Evolutionary conservation across 2,888 invertebrate genomes (phyloP).

Genomic region (Oegoconia quadripuncta): DNA sequence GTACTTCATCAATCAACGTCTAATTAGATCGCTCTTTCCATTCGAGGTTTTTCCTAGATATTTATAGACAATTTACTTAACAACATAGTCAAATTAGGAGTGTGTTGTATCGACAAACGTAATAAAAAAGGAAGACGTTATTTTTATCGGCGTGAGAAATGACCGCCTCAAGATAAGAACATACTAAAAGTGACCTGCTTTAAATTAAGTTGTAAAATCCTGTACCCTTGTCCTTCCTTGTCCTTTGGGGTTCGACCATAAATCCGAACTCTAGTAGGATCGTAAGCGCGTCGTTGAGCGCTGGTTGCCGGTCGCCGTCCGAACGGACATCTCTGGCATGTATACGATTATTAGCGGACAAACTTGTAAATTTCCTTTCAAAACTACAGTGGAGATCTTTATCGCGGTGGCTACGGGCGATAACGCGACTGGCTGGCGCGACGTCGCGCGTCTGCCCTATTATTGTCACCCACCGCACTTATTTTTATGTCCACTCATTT

Average conservation of each 20-base stretch:
- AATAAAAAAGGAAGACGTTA: conserved; percentile 10
- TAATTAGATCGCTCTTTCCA: conserved; percentile 18
- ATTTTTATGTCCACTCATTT: conserved; percentile 54
- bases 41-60: conserved; percentile 12
- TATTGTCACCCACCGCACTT: conserved; percentile 50
- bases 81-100: conserved; percentile 2
- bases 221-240: conserved; percentile 39
- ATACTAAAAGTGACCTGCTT: conserved; percentile 46
- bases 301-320: conserved; percentile 33
- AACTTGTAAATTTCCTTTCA: conserved; percentile 64
- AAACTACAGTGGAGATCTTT: conserved; percentile 63
- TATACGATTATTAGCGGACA: conserved; percentile 63
- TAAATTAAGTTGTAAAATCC: conserved; percentile 70
- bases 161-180: conserved; percentile 31
- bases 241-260: conserved; percentile 58
- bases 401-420: conserved; percentile 44
- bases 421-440: conserved; percentile 37
- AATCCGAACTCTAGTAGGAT: conserved; percentile 61
- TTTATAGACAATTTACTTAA: conserved; percentile 8
- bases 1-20: conserved; percentile 24
- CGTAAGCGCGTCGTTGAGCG: conserved; percentile 49
- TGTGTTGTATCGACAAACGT: conserved; percentile 4
- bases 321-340: conserved; percentile 52
- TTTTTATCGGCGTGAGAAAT: conserved; percentile 23
- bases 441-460: conserved; percentile 36